Evolutionary conservation across 1,140 invertebrate genomes (phyloP).

Genomic region (Potamilus streckersoni): DNA sequence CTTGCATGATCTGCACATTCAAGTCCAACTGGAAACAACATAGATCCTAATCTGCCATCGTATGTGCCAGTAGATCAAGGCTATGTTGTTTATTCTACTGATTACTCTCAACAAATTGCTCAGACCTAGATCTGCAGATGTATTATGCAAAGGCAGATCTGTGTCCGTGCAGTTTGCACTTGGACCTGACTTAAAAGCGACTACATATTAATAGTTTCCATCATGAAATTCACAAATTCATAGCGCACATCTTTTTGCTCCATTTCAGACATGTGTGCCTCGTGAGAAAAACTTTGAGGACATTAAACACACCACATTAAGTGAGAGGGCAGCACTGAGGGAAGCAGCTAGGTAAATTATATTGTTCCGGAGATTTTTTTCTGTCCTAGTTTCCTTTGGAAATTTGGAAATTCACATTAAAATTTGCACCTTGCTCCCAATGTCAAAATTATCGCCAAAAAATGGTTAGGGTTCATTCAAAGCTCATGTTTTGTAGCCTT

Average conservation of each 20-base stretch:
- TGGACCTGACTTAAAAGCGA: background rate
- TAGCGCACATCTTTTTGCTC: slow-evolving; percentile 11
- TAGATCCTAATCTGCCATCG: no score
- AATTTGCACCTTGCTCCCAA: no score
- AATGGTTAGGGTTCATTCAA: no score
- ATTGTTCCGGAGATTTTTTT: background rate
- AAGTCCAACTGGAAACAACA: no score
- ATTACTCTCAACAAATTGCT: no score
- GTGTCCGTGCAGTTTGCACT: background rate
- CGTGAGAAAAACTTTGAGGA: slow-evolving; percentile 94
- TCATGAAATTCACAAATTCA: slow-evolving; percentile 2
- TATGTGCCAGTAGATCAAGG: background rate
- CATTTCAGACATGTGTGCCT: slow-evolving; percentile 76
- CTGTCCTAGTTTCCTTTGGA: no score
- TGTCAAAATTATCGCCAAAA: no score
- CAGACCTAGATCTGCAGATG: background rate
- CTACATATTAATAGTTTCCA: background rate
- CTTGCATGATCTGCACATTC: no score
- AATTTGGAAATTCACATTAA: no score
- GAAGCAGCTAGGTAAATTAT: slow-evolving; percentile 80
- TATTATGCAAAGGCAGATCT: background rate
- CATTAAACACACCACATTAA: slow-evolving; percentile 96
- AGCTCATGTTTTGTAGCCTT: no score
- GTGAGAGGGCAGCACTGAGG: slow-evolving; percentile 90
- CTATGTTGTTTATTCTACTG: no score